Conservation (phyloP, 2,888 invertebrate genomes). For the Archips xylosteana region DNA sequence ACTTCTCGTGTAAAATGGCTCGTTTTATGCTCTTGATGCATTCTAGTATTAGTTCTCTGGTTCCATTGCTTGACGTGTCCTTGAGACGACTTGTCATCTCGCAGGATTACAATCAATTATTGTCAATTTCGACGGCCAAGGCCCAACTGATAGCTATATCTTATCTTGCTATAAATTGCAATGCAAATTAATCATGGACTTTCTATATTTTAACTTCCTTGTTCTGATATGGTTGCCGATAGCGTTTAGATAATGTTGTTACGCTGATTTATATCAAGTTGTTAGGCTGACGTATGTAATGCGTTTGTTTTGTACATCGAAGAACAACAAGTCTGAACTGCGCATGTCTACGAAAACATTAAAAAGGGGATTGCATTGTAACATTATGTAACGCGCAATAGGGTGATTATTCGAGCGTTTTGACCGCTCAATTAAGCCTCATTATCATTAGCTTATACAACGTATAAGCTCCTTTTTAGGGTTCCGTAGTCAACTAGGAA, state of each 20-base stretch:
- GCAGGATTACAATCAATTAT: conserved; percentile 2
- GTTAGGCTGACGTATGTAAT: not conserved
- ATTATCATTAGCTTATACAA: too few relatives aligned
- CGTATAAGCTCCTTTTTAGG: too few relatives aligned
- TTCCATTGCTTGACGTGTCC: not conserved
- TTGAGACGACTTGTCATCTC: not conserved
- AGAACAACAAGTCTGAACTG: not conserved
- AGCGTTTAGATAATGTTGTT: not conserved
- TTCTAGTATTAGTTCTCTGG: too few relatives aligned
- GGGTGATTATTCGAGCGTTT: too few relatives aligned
- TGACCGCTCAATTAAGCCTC: too few relatives aligned
- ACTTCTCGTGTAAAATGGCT: too few relatives aligned
- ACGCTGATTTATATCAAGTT: not conserved
- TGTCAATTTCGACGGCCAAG: conserved; percentile 6
- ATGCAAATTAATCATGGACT: not conserved
- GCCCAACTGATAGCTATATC: not conserved
- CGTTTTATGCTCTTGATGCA: too few relatives aligned
- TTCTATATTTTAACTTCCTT: conserved; percentile 2
- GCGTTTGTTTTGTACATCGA: not conserved
- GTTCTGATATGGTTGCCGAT: conserved; percentile 2
- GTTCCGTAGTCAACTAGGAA: too few relatives aligned
- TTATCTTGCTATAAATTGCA: not conserved
- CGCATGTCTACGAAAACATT: not conserved
- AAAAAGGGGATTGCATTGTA: too few relatives aligned
- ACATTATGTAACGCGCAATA: too few relatives aligned